A percentile compares a stretch with the other conserved stretches of the same genome.
phyloP scores from a whole-genome alignment of 2,113 vertebrate genomes.

The Chamaetylas fuelleborni region DNA sequence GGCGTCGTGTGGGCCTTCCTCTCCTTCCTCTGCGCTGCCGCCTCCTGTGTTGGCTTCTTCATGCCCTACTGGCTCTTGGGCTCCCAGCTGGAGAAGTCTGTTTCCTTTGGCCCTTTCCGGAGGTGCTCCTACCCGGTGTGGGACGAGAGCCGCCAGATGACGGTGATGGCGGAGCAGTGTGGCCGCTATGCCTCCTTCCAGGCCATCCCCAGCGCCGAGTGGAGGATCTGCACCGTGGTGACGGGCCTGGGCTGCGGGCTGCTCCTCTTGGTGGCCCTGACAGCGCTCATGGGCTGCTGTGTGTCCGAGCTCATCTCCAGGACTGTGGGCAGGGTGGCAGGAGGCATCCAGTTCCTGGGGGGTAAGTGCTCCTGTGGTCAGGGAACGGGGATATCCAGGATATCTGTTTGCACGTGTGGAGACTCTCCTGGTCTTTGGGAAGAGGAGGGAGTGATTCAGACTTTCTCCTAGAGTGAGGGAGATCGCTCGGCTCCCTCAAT shows the following conservation, averaged over 20 bases:
- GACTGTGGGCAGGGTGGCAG: conserved; percentile 93
- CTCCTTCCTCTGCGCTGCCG: conserved; percentile 87
- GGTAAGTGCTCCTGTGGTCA: conserved; percentile 77
- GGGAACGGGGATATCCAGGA: not conserved
- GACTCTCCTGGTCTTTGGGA: not conserved
- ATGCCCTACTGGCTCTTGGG: conserved; percentile 99
- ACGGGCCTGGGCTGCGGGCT: conserved; percentile 94
- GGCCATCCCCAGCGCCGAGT: conserved; percentile 91
- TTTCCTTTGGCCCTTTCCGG: conserved; percentile 95
- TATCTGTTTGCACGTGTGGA: rapidly evolving
- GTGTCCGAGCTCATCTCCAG: conserved; percentile 96
- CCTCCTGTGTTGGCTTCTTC: conserved; percentile 95
- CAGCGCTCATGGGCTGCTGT: conserved; percentile 95
- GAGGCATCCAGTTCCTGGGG: conserved; percentile 94
- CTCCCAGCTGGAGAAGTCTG: conserved; percentile 91
- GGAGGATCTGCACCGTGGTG: conserved; percentile 93
- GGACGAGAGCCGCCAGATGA: conserved; percentile 88
- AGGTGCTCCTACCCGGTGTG: conserved; percentile 94
- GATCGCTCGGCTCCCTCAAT: rapidly evolving
- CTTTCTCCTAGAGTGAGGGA: not conserved
- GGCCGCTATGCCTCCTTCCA: conserved; percentile 95
- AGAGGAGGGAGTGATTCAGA: not conserved
- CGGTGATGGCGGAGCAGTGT: conserved; percentile 96
- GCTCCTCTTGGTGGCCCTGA: conserved; percentile 93
- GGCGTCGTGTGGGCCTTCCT: conserved; percentile 90